These are phyloP conservation scores for Hepsetus odoe DNA, from an alignment of 2,113 vertebrate genomes.

Conservation along the genomic window DNA sequence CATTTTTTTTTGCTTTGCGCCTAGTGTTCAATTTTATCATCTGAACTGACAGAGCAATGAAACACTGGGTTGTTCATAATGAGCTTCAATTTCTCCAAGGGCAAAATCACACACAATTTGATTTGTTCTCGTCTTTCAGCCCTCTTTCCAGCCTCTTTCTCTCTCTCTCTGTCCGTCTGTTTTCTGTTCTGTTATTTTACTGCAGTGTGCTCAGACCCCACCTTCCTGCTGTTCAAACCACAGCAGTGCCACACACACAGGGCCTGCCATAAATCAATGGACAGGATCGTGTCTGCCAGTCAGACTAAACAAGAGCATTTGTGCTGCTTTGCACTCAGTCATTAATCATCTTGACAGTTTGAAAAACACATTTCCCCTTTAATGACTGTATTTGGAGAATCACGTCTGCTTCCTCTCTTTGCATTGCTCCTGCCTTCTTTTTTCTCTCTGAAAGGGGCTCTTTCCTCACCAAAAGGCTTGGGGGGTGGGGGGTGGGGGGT, in stretches of 20 bases:
- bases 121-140: slow-evolving; percentile 17
- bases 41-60: slow-evolving; percentile 34
- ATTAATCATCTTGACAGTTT: slow-evolving; percentile 99
- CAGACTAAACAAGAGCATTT: slow-evolving; percentile 99
- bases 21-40: slow-evolving; percentile 20
- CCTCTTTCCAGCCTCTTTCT: slow-evolving; percentile 17
- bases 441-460: slow-evolving; percentile 55
- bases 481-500: slow-evolving; percentile 13
- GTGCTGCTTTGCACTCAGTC: slow-evolving; percentile 95
- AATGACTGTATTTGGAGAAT: slow-evolving; percentile 99
- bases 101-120: slow-evolving; percentile 33
- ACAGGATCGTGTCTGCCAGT: slow-evolving; percentile 98
- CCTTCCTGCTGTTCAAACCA: slow-evolving; percentile 48
- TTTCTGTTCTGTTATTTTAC: slow-evolving; percentile 53
- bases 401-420: slow-evolving; percentile 82
- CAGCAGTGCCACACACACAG: slow-evolving; percentile 53
- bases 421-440: slow-evolving; percentile 44
- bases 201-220: slow-evolving; percentile 49
- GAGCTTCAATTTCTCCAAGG: slow-evolving; percentile 42
- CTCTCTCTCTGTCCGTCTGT: slow-evolving; percentile 33
- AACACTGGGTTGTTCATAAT: slow-evolving; percentile 19
- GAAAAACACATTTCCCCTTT: slow-evolving; percentile 99
- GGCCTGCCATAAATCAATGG: slow-evolving; percentile 97
- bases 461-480: slow-evolving; percentile 39
- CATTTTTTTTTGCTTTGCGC: slow-evolving; percentile 3